Evolutionary conservation across 2,797 vertebrate species (phyloP).

Genomic region (Sarcoramphus papa): DNA sequence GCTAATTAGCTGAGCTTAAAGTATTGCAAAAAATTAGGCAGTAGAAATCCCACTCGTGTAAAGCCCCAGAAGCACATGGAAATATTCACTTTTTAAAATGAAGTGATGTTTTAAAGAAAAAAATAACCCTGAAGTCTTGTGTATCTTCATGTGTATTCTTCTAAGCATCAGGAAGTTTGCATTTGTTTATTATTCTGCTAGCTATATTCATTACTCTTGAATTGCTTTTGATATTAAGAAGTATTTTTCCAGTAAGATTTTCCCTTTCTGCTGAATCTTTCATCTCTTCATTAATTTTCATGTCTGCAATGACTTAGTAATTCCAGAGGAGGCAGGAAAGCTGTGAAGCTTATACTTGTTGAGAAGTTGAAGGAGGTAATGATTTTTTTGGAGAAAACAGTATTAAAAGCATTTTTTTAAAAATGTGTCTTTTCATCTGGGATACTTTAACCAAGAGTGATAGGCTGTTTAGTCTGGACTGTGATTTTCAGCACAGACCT

Average conservation of each 20-base stretch:
- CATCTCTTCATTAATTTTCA: conserved; percentile 1
- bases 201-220: background rate
- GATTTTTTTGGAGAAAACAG: background rate
- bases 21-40: background rate
- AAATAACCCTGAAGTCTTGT: background rate
- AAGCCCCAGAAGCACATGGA: background rate
- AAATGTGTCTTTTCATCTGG: background rate
- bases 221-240: conserved; percentile 14
- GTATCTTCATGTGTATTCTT: background rate
- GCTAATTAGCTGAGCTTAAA: background rate
- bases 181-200: background rate
- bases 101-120: background rate
- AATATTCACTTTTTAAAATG: background rate
- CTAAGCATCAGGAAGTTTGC: background rate
- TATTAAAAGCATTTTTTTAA: background rate
- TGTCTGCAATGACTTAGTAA: background rate
- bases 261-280: background rate
- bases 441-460: background rate
- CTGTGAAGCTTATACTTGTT: background rate
- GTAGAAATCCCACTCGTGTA: background rate
- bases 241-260: background rate
- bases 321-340: conserved; percentile 19
- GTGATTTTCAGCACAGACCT: background rate
- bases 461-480: background rate
- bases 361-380: conserved; percentile 23